Conservation (phyloP, 2,113 vertebrate species). For the Colinus virginianus region DNA sequence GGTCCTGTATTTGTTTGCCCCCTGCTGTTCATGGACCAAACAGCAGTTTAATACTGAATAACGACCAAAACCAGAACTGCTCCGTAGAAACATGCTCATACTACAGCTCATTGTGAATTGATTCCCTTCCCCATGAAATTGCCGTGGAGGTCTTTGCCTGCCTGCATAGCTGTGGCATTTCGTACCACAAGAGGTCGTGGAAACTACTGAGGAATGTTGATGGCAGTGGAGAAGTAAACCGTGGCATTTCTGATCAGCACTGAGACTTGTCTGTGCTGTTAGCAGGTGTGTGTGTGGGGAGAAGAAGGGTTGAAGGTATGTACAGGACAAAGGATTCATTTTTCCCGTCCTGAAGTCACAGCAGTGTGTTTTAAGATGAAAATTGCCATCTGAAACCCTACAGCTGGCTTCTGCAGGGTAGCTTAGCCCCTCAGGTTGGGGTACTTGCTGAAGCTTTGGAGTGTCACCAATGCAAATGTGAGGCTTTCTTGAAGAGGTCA, state of each 20-base stretch:
- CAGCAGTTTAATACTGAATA: background rate
- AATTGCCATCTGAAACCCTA: background rate
- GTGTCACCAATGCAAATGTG: accelerated
- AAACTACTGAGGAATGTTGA: background rate
- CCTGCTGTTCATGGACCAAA: background rate
- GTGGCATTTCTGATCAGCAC: background rate
- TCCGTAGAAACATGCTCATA: background rate
- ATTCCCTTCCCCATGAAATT: background rate
- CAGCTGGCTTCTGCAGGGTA: background rate
- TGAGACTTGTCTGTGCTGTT: background rate
- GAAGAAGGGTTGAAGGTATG: no score
- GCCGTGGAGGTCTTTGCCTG: background rate
- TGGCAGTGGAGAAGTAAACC: background rate
- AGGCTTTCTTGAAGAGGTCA: no score
- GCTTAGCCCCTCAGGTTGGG: background rate
- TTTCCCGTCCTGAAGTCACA: background rate
- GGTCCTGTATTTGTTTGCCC: background rate
- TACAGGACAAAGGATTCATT: background rate
- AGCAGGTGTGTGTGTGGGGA: background rate
- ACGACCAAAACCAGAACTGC: background rate
- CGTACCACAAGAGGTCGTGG: no score
- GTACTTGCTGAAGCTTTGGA: accelerated
- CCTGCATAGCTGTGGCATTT: background rate
- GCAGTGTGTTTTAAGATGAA: background rate
- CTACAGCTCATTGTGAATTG: background rate